These are phyloP conservation scores for Arge pagana DNA, from an alignment of 2,888 invertebrate species.

Conservation along the genomic window DNA sequence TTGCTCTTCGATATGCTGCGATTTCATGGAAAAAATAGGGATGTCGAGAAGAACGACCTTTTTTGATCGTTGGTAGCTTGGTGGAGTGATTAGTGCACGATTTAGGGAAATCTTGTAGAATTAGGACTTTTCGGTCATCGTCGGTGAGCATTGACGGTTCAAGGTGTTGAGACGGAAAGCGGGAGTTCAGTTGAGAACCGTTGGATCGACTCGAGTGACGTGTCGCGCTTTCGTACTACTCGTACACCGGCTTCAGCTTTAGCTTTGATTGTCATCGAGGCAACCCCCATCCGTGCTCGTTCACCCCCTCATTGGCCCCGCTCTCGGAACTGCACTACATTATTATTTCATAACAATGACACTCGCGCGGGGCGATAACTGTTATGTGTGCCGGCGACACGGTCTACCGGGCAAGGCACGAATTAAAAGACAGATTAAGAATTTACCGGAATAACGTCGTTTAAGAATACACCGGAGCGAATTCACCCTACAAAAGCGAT, in stretches of 20 bases:
- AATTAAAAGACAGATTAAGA: slow-evolving; percentile 24
- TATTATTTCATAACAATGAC: slow-evolving; percentile 53
- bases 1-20: too few species aligned
- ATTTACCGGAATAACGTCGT: slow-evolving; percentile 16
- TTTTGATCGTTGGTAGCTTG: too few species aligned
- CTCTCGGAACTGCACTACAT: slow-evolving; percentile 35
- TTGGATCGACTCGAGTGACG: slow-evolving; percentile 45
- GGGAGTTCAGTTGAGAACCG: slow-evolving; percentile 46
- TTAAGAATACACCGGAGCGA: too few species aligned
- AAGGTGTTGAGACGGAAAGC: too few species aligned
- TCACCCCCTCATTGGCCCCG: slow-evolving; percentile 29
- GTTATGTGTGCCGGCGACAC: slow-evolving; percentile 39
- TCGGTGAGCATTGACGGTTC: too few species aligned
- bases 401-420: slow-evolving; percentile 34
- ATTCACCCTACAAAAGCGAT: neutral
- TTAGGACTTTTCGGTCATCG: too few species aligned
- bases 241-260: slow-evolving; percentile 42
- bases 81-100: too few species aligned
- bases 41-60: too few species aligned
- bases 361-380: slow-evolving; percentile 43
- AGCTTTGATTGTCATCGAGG: slow-evolving; percentile 49
- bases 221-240: slow-evolving; percentile 30
- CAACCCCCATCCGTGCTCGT: slow-evolving; percentile 34
- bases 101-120: too few species aligned
- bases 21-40: too few species aligned